Conservation (phyloP, 2,797 vertebrate genomes). For the Etheostoma nigrum region DNA sequence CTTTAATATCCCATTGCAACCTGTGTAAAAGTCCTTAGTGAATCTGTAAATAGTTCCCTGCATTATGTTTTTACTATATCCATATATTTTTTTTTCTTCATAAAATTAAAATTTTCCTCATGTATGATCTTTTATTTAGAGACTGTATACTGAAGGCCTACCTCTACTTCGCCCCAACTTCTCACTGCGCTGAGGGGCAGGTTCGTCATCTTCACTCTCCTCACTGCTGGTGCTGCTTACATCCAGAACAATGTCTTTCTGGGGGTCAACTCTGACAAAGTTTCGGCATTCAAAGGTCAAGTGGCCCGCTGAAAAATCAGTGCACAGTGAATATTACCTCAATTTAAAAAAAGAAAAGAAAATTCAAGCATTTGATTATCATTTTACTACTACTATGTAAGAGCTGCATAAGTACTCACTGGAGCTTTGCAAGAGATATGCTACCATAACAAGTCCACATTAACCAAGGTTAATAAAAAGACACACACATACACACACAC, state of each 20-base stretch:
- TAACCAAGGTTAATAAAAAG: neutral
- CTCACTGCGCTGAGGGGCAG: constrained; percentile 60
- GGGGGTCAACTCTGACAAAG: constrained; percentile 96
- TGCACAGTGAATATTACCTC: neutral
- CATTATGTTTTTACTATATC: no score
- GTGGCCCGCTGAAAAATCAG: constrained; percentile 89
- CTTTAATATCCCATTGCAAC: neutral
- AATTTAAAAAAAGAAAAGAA: neutral
- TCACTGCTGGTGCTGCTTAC: constrained; percentile 98
- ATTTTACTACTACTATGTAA: neutral
- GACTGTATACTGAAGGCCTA: neutral
- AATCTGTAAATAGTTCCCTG: no score
- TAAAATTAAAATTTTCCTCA: neutral
- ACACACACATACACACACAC: constrained; percentile 14
- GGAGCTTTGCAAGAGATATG: neutral
- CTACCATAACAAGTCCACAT: neutral
- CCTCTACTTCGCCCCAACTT: constrained; percentile 76
- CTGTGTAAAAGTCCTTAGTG: no score
- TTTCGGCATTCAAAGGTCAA: constrained; percentile 98
- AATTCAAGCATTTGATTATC: no score
- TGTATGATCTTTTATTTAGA: neutral
- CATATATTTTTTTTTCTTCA: no score
- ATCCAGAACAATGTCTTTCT: constrained; percentile 97
- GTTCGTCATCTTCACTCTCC: constrained; percentile 91
- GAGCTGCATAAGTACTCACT: neutral